Conservation (phyloP, 1,140 invertebrate species). For the Trichonephila inaurata region DNA sequence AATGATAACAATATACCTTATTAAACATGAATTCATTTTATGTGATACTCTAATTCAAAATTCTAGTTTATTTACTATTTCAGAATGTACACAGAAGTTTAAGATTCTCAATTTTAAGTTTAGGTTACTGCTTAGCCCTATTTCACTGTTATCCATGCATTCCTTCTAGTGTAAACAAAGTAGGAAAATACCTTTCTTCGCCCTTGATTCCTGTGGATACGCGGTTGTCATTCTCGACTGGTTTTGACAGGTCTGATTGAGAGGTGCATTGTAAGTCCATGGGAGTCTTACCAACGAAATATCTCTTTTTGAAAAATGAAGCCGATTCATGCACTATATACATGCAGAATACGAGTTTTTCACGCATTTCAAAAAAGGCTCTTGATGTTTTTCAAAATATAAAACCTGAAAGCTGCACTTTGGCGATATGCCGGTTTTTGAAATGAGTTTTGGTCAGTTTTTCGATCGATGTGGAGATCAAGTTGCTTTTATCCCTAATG, state of each 20-base stretch:
- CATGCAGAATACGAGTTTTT: slow-evolving; percentile 34
- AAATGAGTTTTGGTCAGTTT: slow-evolving; percentile 37
- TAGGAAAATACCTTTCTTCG: not conserved
- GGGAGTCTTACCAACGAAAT: slow-evolving; percentile 7
- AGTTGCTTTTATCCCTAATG: not conserved
- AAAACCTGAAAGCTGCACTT: not conserved
- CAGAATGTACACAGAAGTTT: too few relatives aligned
- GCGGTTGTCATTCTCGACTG: slow-evolving; percentile 13
- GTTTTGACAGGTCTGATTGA: slow-evolving; percentile 26
- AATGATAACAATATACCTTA: too few relatives aligned
- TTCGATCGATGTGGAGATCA: not conserved
- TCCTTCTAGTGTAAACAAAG: not conserved
- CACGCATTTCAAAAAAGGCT: not conserved
- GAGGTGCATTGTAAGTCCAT: not conserved
- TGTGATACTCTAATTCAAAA: too few relatives aligned
- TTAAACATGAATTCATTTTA: too few relatives aligned
- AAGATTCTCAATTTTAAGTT: too few relatives aligned
- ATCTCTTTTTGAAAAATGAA: slow-evolving; percentile 35
- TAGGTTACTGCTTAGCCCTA: not conserved
- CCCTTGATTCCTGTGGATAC: slow-evolving; percentile 3
- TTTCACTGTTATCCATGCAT: not conserved
- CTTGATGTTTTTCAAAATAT: slow-evolving; percentile 12
- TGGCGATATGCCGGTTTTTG: slow-evolving; percentile 19
- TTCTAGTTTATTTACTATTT: too few relatives aligned
- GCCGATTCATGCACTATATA: not conserved